These are phyloP conservation scores for Hirudinaria manillensis DNA, from an alignment of 2,888 invertebrate species.

Conservation along the genomic window DNA sequence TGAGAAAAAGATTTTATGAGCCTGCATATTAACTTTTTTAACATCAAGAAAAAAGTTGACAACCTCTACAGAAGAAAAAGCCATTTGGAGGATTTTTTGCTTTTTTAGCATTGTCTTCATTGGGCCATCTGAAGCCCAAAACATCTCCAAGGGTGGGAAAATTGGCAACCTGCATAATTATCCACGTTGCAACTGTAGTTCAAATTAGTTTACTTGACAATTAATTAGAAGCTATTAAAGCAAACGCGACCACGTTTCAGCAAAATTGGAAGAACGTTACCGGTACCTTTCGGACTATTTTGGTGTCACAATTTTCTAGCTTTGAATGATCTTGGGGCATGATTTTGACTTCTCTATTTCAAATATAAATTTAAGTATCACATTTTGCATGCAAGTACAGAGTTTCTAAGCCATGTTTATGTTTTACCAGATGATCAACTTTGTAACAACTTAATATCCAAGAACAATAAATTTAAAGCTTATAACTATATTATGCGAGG, in stretches of 20 bases:
- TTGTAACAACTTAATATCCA: too few relatives aligned
- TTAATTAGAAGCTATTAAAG: too few relatives aligned
- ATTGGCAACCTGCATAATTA: constrained; percentile 44
- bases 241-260: too few relatives aligned
- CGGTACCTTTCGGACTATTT: constrained; percentile 47
- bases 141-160: constrained; percentile 64
- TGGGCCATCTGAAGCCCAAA: constrained; percentile 63
- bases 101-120: constrained; percentile 61
- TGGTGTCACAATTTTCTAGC: constrained; percentile 46
- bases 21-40: too few relatives aligned
- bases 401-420: too few relatives aligned
- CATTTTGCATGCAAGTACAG: too few relatives aligned
- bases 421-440: too few relatives aligned
- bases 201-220: too few relatives aligned
- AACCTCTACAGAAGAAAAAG: constrained; percentile 69
- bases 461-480: not conserved
- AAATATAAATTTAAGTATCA: not conserved
- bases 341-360: not conserved
- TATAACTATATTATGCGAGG: not conserved
- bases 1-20: too few relatives aligned
- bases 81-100: constrained; percentile 63
- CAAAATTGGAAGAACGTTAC: not conserved
- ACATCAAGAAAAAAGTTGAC: too few relatives aligned
- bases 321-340: not conserved
- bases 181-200: too few relatives aligned